Evolutionary conservation across 2,113 vertebrate genomes (phyloP).

Genomic region (Pluvianellus socialis): DNA sequence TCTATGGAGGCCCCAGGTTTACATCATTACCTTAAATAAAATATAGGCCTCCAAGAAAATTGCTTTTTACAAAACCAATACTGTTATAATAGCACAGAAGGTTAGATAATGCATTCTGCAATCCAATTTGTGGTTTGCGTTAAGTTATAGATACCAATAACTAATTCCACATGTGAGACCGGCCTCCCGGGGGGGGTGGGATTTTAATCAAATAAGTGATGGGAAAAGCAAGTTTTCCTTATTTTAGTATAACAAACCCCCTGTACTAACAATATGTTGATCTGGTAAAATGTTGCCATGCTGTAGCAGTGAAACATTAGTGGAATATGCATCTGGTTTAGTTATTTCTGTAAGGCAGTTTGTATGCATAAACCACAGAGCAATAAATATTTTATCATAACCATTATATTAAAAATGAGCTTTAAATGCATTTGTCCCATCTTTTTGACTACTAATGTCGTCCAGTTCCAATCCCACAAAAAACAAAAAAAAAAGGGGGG

Average conservation of each 20-base stretch:
- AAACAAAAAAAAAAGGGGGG: neutral
- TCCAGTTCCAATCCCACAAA: neutral
- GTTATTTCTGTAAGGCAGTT: neutral
- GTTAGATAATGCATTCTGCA: constrained; percentile 9
- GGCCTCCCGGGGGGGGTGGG: neutral
- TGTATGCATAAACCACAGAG: neutral
- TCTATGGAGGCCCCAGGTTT: neutral
- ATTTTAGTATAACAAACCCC: neutral
- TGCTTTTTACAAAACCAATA: constrained; percentile 11
- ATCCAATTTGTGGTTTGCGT: neutral
- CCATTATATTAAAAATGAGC: neutral
- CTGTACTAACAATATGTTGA: neutral
- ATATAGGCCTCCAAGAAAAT: neutral
- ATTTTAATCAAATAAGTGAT: constrained; percentile 9
- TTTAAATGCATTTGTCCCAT: neutral
- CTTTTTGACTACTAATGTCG: neutral
- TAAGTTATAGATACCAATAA: constrained; percentile 37
- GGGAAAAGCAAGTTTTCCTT: neutral
- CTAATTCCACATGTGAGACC: constrained; percentile 40
- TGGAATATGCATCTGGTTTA: neutral
- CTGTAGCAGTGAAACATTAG: neutral
- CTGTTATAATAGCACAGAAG: constrained; percentile 13
- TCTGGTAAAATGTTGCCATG: neutral
- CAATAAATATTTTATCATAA: constrained; percentile 12
- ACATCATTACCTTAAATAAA: constrained; percentile 21